phyloP scores from a whole-genome alignment of 2,113 vertebrate species.

The Trichechus manatus region DNA sequence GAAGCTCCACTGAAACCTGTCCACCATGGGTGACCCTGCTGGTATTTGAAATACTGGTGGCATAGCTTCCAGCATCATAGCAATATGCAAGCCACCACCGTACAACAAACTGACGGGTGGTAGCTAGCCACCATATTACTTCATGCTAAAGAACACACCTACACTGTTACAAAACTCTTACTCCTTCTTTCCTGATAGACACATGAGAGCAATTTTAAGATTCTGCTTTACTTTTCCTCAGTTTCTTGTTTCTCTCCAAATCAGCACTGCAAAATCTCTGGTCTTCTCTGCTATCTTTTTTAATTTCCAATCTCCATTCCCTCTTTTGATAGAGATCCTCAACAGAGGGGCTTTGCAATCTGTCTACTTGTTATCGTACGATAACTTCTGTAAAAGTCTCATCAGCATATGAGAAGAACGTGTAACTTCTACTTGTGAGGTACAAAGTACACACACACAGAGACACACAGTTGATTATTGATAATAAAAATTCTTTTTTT shows the following conservation, averaged over 20 bases:
- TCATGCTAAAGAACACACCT: not conserved
- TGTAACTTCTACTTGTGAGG: not conserved
- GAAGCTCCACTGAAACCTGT: too few species aligned
- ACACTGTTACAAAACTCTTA: not conserved
- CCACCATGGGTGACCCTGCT: too few species aligned
- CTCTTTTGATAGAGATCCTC: not conserved
- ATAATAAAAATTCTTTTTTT: not conserved
- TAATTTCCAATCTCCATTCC: not conserved
- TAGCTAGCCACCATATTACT: not conserved
- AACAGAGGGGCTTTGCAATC: not conserved
- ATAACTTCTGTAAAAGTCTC: not conserved
- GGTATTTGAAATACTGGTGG: too few species aligned
- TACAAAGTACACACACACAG: not conserved
- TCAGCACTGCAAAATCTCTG: not conserved
- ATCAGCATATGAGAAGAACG: not conserved
- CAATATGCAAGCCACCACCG: too few species aligned
- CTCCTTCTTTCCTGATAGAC: not conserved
- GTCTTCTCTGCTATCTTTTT: not conserved
- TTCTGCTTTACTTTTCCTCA: not conserved
- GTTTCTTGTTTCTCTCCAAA: not conserved
- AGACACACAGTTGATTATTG: not conserved
- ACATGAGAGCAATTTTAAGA: not conserved
- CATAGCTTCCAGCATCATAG: too few species aligned
- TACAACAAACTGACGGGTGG: too few species aligned
- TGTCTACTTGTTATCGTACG: not conserved